phyloP scores from a whole-genome alignment of 2,797 vertebrate species.

The Poeciliopsis gracilis region DNA sequence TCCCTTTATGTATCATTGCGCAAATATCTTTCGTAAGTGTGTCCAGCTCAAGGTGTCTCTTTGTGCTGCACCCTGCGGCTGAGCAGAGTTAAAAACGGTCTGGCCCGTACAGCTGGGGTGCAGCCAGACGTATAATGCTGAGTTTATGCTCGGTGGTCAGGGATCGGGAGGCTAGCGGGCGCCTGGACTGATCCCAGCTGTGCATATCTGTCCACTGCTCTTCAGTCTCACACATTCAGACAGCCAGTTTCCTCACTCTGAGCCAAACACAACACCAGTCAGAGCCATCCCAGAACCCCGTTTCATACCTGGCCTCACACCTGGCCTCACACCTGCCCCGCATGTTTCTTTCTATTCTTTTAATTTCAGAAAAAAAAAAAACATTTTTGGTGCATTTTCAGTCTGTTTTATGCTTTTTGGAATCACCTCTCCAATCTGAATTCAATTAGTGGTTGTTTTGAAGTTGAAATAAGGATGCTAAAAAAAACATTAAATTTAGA shows the following conservation, averaged over 20 bases:
- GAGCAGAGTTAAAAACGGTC: conserved; percentile 15
- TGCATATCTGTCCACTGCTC: conserved; percentile 45
- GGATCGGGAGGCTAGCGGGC: conserved; percentile 19
- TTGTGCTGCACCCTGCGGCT: neutral
- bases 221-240: conserved; percentile 47
- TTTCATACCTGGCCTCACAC: conserved; percentile 26
- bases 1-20: neutral
- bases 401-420: neutral
- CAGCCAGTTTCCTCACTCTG: conserved; percentile 54
- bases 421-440: neutral
- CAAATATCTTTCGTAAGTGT: neutral
- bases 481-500: conserved; percentile 12
- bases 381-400: neutral
- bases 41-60: neutral
- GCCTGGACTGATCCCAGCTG: conserved; percentile 56
- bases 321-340: conserved; percentile 18
- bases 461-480: neutral
- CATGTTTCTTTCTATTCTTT: conserved; percentile 21
- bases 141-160: conserved; percentile 69
- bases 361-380: neutral
- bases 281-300: conserved; percentile 29
- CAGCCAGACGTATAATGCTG: conserved; percentile 56
- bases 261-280: conserved; percentile 66
- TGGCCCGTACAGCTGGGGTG: conserved; percentile 24
- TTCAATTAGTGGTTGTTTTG: neutral